Evolutionary conservation across 2,888 invertebrate species (phyloP), one percentile per base, ranked within the genome.

Genomic region (Deilephila elpenor): DNA sequence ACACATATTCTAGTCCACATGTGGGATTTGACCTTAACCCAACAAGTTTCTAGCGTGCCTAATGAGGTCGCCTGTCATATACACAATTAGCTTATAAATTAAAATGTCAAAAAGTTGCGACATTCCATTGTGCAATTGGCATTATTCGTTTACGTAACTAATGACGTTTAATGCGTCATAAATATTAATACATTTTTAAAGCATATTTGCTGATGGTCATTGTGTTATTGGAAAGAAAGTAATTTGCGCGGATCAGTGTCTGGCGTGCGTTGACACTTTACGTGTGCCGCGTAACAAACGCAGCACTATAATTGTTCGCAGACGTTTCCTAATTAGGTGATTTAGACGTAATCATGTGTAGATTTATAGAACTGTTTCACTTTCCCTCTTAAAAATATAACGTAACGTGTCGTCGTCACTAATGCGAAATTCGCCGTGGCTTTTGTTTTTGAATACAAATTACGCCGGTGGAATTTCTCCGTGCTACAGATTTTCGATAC

Each of bases 381-480:
- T 88, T 88, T 88, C 86, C 79, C 84, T 79, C 76, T 81, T 86
- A 86, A 85, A 81, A 80, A 82, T 77, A 80, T 83, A 85, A 83
- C 82, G 83, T 86, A 87, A 84, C 83, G 79, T 84, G 84, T 89
- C 83, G 87, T 85, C 82, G 86, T 85, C 82, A 83, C 82, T 74
- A 86, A 88, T 86, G 85, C 88, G 82, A 84, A 88, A 90, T 91
- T 88, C 84, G 85, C 82, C 81, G 80, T 83, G 83, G 80, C 79
- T 85, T 81, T 79, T 84, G 85, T 85, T 88, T 84, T 83, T 82
- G 91, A 90, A 93, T 93, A 92, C 92, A 89, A 92, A 92, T 89
- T 86, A 89, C 88, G 83, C 83, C 86, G 84, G 82, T 70, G 79
- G 82, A 91, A 91, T 93, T 93, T 93, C 93, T 89, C 92, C 84